These are phyloP conservation scores for Plestiodon gilberti DNA, from an alignment of 2,113 vertebrate species.

Conservation along the genomic window DNA sequence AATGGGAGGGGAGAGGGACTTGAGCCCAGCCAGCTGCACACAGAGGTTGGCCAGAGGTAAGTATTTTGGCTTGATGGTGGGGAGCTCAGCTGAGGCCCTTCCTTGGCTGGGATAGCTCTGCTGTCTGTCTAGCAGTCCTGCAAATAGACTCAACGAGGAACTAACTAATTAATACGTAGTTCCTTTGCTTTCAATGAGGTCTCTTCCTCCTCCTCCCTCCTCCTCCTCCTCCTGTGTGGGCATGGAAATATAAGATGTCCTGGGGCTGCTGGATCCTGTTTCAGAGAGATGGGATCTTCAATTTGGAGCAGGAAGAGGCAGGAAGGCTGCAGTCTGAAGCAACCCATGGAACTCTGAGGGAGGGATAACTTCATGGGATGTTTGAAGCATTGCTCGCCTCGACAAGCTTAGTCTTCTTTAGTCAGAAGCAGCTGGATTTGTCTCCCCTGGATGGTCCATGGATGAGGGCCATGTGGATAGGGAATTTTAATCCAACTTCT, in stretches of 20 bases:
- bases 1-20: slow-evolving; percentile 61
- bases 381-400: too few species aligned
- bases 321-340: background rate
- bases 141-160: slow-evolving; percentile 27
- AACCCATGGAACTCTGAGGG: background rate
- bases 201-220: slow-evolving; percentile 21
- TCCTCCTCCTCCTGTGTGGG: too few species aligned
- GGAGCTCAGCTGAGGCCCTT: slow-evolving; percentile 46
- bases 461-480: too few species aligned
- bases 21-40: slow-evolving; percentile 64
- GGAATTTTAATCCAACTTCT: too few species aligned
- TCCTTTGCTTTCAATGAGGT: too few species aligned
- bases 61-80: slow-evolving; percentile 1
- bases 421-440: too few species aligned
- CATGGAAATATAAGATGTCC: background rate
- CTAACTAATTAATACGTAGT: background rate
- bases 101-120: background rate
- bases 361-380: too few species aligned
- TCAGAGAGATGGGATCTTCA: background rate
- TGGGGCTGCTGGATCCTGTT: background rate
- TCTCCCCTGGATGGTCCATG: too few species aligned
- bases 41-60: slow-evolving; percentile 74
- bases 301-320: background rate
- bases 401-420: too few species aligned
- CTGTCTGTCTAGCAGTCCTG: slow-evolving; percentile 10